Evolutionary conservation across 1,140 invertebrate species (phyloP).

Genomic region (Tetraneura akinire): DNA sequence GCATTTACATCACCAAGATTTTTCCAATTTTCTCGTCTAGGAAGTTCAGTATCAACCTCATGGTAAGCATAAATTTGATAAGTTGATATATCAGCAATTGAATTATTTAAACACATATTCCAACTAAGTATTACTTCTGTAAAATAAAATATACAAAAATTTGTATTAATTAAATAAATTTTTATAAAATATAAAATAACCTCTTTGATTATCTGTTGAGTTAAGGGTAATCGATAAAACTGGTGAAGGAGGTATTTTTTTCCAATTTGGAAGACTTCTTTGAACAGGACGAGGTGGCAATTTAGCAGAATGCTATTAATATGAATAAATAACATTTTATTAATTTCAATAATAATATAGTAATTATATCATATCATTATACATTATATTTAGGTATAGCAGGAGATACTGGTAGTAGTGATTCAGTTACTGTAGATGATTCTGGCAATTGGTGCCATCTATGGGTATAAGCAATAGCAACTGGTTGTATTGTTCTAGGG

Average conservation of each 20-base stretch:
- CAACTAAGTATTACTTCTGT: slow-evolving; percentile 88
- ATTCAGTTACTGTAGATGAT: too few relatives aligned
- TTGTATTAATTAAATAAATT: background rate
- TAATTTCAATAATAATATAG: background rate
- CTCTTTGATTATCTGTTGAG: slow-evolving; percentile 63
- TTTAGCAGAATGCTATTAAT: slow-evolving; percentile 73
- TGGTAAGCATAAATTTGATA: slow-evolving; percentile 95
- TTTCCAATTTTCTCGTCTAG: slow-evolving; percentile 78
- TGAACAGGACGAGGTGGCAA: slow-evolving; percentile 66
- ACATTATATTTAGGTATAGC: background rate
- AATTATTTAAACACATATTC: slow-evolving; percentile 74
- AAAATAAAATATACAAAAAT: slow-evolving; percentile 20
- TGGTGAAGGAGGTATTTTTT: slow-evolving; percentile 78
- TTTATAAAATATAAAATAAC: background rate
- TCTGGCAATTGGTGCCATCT: too few relatives aligned
- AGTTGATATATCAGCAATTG: slow-evolving; percentile 72
- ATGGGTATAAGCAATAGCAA: too few relatives aligned
- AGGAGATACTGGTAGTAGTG: slow-evolving; percentile 2
- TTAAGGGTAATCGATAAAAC: too few relatives aligned
- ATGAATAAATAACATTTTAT: background rate
- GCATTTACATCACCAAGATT: slow-evolving; percentile 95
- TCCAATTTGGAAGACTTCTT: slow-evolving; percentile 63
- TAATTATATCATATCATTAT: background rate
- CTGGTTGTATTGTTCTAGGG: too few relatives aligned
- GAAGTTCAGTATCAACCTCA: slow-evolving; percentile 67